Conservation (phyloP, 2,888 invertebrate genomes). For the Acanthosepion pharaonis region DNA sequence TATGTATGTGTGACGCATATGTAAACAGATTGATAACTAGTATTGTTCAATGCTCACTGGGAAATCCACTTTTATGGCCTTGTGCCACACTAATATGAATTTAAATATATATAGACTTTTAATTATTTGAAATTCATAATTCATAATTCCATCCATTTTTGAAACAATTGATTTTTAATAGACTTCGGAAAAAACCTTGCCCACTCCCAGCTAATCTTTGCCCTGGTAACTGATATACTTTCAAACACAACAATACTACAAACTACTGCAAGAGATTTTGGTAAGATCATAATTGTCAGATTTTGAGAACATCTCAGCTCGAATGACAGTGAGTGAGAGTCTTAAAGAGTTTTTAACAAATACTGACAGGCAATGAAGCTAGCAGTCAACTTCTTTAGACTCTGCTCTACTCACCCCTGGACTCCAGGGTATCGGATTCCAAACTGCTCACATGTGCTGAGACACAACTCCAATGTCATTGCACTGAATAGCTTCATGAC, state of each 20-base stretch:
- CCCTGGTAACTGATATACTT: not conserved
- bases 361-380: constrained; percentile 12
- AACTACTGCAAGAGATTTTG: not conserved
- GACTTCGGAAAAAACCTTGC: not conserved
- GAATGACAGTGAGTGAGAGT: constrained; percentile 33
- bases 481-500: constrained; percentile 35
- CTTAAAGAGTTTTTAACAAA: not conserved
- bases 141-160: not conserved
- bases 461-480: constrained; percentile 45
- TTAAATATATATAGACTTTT: too few species aligned
- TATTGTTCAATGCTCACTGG: too few species aligned
- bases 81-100: too few species aligned
- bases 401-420: constrained; percentile 37
- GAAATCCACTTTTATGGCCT: too few species aligned
- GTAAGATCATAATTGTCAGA: not conserved
- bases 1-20: too few species aligned
- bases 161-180: constrained; percentile 21
- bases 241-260: constrained; percentile 33
- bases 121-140: not conserved
- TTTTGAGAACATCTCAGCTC: not conserved
- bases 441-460: constrained; percentile 34
- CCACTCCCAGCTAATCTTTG: not conserved
- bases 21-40: too few species aligned
- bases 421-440: constrained; percentile 40
- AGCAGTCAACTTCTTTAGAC: constrained; percentile 23